Evolutionary conservation across 2,888 invertebrate species (phyloP).

Genomic region (Theretra japonica): DNA sequence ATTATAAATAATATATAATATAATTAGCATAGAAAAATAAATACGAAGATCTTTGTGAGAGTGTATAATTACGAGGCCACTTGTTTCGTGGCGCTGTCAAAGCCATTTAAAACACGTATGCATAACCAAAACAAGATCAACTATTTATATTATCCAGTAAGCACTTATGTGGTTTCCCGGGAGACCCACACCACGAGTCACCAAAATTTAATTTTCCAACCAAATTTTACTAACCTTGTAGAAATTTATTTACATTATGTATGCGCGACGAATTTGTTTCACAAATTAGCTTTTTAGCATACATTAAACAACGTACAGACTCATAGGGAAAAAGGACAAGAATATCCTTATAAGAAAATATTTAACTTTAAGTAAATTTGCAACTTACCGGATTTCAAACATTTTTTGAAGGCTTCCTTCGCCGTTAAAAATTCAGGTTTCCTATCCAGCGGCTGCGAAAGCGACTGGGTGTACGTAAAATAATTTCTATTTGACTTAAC

Average conservation of each 20-base stretch:
- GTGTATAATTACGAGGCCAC: too few species aligned
- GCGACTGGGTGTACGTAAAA: constrained; percentile 92
- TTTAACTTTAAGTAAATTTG: constrained; percentile 29
- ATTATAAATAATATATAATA: too few species aligned
- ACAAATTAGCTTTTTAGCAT: neutral
- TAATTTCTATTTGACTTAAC: constrained; percentile 83
- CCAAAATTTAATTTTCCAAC: too few species aligned
- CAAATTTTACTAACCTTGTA: neutral
- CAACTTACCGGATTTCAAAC: constrained; percentile 91
- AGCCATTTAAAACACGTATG: too few species aligned
- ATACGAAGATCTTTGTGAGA: too few species aligned
- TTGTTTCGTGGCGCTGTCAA: too few species aligned
- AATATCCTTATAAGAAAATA: neutral
- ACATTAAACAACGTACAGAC: neutral
- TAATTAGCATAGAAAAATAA: too few species aligned
- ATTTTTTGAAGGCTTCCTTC: constrained; percentile 90
- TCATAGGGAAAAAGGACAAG: neutral
- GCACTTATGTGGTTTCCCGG: too few species aligned
- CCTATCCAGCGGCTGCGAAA: constrained; percentile 90
- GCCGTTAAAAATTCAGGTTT: constrained; percentile 89
- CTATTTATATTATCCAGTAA: too few species aligned
- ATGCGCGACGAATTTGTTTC: neutral
- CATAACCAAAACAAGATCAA: too few species aligned
- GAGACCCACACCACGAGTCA: too few species aligned
- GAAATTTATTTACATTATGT: neutral